phyloP scores from a whole-genome alignment of 2,888 invertebrate species.

The Fabriciana adippe region DNA sequence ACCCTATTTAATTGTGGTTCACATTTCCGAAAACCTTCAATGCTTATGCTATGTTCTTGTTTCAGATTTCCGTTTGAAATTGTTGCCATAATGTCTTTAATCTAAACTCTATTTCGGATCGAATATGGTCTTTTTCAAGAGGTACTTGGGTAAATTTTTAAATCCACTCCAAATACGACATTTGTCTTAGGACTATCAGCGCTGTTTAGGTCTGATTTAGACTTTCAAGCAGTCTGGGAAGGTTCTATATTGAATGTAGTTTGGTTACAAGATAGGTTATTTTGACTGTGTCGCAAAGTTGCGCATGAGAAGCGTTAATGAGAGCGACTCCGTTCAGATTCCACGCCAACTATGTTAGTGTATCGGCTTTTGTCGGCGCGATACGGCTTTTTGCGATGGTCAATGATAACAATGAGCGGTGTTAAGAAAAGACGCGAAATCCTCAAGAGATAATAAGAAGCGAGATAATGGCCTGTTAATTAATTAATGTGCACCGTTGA shows the following conservation, averaged over 20 bases:
- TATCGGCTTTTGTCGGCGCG: conserved; percentile 79
- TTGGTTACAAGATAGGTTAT: conserved; percentile 48
- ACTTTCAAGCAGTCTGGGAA: conserved; percentile 22
- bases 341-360: conserved; percentile 69
- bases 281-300: conserved; percentile 44
- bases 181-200: conserved; percentile 25
- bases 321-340: conserved; percentile 73
- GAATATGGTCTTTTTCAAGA: conserved; percentile 40
- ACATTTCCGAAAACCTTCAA: neutral
- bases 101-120: conserved; percentile 33
- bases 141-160: conserved; percentile 32
- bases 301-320: conserved; percentile 75
- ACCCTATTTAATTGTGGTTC: neutral
- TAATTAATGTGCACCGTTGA: conserved; percentile 54
- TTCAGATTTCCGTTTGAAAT: conserved; percentile 37
- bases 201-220: neutral
- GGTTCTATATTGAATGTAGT: conserved; percentile 34
- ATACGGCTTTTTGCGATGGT: conserved; percentile 76
- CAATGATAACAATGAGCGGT: conserved; percentile 76
- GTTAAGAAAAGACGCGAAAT: conserved; percentile 67
- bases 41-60: conserved; percentile 34
- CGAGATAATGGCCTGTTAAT: conserved; percentile 62
- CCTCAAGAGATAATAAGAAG: conserved; percentile 60
- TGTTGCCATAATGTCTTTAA: conserved; percentile 41
- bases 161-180: conserved; percentile 31